Evolutionary conservation across 2,888 invertebrate genomes (phyloP).

Genomic region (Cyaniris semiargus): DNA sequence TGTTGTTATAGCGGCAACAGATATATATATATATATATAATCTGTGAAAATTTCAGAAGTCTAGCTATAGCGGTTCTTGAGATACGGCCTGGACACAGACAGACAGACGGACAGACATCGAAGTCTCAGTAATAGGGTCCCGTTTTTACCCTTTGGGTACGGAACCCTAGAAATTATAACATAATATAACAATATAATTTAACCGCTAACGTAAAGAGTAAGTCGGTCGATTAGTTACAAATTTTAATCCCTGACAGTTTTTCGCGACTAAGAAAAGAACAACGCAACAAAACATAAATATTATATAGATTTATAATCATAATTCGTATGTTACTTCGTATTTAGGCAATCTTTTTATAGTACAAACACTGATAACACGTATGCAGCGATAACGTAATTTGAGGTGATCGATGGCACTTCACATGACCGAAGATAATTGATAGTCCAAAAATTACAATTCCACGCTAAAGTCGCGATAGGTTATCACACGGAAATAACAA

Average conservation of each 20-base stretch:
- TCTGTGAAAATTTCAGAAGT: too few relatives aligned
- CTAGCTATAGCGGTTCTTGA: too few relatives aligned
- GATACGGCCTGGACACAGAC: too few relatives aligned
- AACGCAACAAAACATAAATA: background rate
- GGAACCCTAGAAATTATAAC: too few relatives aligned
- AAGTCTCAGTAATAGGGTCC: too few relatives aligned
- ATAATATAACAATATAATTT: background rate
- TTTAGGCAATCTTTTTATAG: background rate
- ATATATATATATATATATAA: too few relatives aligned
- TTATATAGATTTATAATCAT: background rate
- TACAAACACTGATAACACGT: slow-evolving; percentile 17
- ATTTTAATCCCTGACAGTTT: background rate
- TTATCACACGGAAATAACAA: background rate
- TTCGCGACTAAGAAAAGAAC: background rate
- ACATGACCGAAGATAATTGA: background rate
- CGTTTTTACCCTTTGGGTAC: too few relatives aligned
- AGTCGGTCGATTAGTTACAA: background rate
- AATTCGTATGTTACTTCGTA: background rate
- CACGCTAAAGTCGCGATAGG: background rate
- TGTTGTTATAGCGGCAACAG: too few relatives aligned
- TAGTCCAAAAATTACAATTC: background rate
- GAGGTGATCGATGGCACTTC: slow-evolving; percentile 2
- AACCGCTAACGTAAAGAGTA: background rate
- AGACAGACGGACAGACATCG: too few relatives aligned
- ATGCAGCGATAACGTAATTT: slow-evolving; percentile 4